Base-by-base conservation (phyloP, 2,888 invertebrate species). In the Oasisia sp. region DNA sequence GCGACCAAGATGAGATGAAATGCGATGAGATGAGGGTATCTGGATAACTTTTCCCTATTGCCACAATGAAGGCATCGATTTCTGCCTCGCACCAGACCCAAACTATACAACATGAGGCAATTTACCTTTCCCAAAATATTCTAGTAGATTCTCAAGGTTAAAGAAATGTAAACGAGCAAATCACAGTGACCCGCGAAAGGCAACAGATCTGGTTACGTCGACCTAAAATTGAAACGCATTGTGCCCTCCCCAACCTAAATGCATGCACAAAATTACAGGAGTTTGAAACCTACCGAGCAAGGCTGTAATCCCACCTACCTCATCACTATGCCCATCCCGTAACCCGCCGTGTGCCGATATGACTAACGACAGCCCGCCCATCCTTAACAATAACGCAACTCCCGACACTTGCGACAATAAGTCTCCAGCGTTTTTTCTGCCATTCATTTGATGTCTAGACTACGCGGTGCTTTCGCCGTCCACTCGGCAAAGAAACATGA, bases 401-500 rank as follows among this genome's bases (percentile, higher is more conserved):
- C 19, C 74, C 74, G 27, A 74, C 74, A 74, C 74, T 74, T 27
- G 27, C 27, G 74, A 74, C 74, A 74, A 74, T 74, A 74, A 74
- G 74, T 74, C 74, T 19, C 74, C 27, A 74, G 7, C 74, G 27
- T 74, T 74, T 74, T 74, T 74, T 27, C 3, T 7, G 74, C 74
- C 19, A 19, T 74, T 74, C 74, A 74, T 74, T 74, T 74, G 19
- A 74, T 74, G 74, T 74, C 74, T 74, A 74, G 74, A 74, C 74
- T 27, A 19, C 27, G 4, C 19, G 74, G 74, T 27, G 74, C 74
- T 74, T 50, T 74, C 74, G 74, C 74, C 27, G 74, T 19, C 14
- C 74, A 74, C 74, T 74, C 74, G 74, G 8, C 74, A 74, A 74
- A n/a, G 74, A 74, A 74, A 74, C 74, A 74, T 74, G 74, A 74